Conservation (phyloP, 2,888 invertebrate species). For the Coronaproctus castanopsis region DNA sequence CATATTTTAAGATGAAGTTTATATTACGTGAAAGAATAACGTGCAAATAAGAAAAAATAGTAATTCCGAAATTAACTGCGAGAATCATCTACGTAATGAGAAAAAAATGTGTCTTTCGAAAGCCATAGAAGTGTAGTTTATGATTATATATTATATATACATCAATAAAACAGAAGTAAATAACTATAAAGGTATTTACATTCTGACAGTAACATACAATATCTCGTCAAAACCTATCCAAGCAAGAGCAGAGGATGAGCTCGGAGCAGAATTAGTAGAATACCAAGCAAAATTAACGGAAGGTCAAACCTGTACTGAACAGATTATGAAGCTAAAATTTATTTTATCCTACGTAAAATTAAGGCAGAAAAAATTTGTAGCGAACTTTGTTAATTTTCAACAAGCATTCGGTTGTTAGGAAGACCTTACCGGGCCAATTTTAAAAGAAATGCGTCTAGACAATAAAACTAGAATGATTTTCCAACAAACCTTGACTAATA, state of each 20-base stretch:
- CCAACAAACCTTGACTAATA: neutral
- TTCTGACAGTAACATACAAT: neutral
- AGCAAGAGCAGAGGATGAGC: neutral
- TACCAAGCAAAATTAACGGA: neutral
- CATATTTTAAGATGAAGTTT: too few species aligned
- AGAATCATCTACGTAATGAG: too few species aligned
- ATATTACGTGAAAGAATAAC: too few species aligned
- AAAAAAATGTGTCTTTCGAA: too few species aligned
- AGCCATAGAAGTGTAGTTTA: too few species aligned
- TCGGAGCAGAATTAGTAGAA: neutral
- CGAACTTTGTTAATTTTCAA: neutral
- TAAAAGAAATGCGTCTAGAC: neutral
- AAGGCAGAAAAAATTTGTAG: neutral
- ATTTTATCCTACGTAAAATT: neutral
- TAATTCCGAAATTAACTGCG: too few species aligned
- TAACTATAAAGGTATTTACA: neutral
- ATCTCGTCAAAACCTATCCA: neutral
- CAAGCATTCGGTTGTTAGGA: neutral
- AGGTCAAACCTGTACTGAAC: neutral
- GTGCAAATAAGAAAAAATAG: too few species aligned
- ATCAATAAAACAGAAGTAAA: neutral
- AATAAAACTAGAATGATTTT: neutral
- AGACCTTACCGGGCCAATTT: neutral
- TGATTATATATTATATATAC: too few species aligned
- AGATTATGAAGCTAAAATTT: neutral